Percentiles rank a stretch among this genome's conserved stretches.
Conservation (phyloP, 2,113 vertebrate species). For the Periophthalmodon schlosseri region DNA sequence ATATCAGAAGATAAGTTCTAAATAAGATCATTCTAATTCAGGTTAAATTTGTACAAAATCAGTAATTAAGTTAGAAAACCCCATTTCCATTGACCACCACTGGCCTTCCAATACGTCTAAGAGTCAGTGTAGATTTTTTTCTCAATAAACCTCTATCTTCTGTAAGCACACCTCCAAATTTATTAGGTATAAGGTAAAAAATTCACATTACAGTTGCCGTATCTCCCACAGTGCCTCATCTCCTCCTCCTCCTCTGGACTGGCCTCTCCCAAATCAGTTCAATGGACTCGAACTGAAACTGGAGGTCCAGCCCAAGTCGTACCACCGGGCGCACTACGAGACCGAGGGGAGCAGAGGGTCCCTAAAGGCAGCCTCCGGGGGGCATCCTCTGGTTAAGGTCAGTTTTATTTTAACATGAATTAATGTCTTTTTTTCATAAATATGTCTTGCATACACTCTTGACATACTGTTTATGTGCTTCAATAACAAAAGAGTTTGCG, state of each 20-base stretch:
- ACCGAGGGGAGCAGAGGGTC: conserved; percentile 96
- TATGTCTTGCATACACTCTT: no score
- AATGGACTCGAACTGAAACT: conserved; percentile 91
- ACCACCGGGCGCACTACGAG: conserved; percentile 97
- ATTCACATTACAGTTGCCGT: neutral
- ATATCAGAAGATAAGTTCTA: no score
- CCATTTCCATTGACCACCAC: no score
- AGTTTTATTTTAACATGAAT: neutral
- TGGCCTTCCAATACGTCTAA: no score
- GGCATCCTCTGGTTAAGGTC: conserved; percentile 92
- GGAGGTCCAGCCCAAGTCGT: conserved; percentile 91
- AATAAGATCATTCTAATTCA: no score
- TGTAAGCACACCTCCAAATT: no score
- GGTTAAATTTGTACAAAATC: no score
- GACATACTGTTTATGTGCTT: no score
- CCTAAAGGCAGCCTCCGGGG: conserved; percentile 87
- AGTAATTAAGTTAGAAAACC: no score
- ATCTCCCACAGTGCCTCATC: conserved; percentile 82
- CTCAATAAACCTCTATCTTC: neutral
- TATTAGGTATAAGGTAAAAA: no score
- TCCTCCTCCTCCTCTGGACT: conserved; percentile 91
- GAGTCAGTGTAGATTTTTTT: neutral
- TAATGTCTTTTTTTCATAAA: no score
- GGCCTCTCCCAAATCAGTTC: conserved; percentile 87
- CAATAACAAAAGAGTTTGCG: no score